Evolutionary conservation across 2,797 vertebrate species (phyloP).

Genomic region (Anolis apletophallus): DNA sequence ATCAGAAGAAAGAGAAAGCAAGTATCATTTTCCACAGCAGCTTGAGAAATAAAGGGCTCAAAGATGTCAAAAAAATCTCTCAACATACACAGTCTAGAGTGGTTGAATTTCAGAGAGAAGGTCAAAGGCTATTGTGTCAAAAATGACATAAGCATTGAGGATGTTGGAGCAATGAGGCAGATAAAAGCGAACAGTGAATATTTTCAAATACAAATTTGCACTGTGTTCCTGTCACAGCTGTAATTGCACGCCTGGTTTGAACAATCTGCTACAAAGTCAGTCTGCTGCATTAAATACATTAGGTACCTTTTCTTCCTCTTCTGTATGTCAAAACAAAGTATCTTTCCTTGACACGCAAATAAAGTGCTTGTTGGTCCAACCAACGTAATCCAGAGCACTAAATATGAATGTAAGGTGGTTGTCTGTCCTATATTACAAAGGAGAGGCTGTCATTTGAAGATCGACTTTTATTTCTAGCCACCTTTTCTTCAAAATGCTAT

Average conservation of each 20-base stretch:
- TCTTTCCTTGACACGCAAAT: neutral
- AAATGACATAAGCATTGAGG: neutral
- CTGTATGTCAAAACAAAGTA: neutral
- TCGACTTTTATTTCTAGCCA: neutral
- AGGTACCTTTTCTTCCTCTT: neutral
- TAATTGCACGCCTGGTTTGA: neutral
- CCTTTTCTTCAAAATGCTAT: neutral
- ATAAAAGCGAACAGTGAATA: neutral
- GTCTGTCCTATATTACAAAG: neutral
- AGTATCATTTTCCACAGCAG: neutral
- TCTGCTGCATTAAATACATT: neutral
- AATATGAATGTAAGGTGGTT: neutral
- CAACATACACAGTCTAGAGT: neutral
- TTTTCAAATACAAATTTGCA: slow-evolving; percentile 17
- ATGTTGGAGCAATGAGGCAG: neutral
- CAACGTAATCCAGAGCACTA: neutral
- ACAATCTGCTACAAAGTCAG: neutral
- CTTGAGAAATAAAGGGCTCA: neutral
- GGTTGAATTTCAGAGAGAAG: slow-evolving; percentile 20
- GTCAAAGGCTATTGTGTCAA: neutral
- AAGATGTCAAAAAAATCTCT: slow-evolving; percentile 1
- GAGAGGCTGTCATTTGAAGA: neutral
- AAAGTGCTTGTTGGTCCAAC: slow-evolving; percentile 13
- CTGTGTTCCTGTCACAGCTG: neutral
- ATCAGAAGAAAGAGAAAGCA: neutral